Conservation (phyloP, 2,888 invertebrate genomes). For the Seladonia tumulorum region DNA sequence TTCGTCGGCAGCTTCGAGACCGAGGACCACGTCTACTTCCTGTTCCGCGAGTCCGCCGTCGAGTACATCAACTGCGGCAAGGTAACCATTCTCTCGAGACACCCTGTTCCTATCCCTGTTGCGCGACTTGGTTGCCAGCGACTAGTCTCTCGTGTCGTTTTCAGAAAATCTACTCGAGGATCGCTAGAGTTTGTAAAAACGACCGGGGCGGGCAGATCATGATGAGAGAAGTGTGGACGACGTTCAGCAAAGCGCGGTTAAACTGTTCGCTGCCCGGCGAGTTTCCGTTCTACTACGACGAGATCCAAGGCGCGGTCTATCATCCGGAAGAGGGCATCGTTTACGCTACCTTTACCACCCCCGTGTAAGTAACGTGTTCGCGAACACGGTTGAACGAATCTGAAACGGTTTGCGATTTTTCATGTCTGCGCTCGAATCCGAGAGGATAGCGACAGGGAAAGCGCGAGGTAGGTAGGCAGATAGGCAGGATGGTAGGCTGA, state of each 20-base stretch:
- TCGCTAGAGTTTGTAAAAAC: conserved; percentile 96
- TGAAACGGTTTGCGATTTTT: conserved; percentile 15
- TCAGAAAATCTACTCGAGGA: conserved; percentile 94
- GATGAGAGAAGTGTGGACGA: conserved; percentile 95
- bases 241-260: conserved; percentile 93
- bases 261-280: conserved; percentile 94
- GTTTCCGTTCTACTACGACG: conserved; percentile 94
- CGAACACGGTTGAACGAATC: not conserved
- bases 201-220: conserved; percentile 92
- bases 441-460: not conserved
- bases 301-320: conserved; percentile 94
- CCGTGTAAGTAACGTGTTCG: conserved; percentile 85
- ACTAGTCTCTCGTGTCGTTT: no score
- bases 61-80: conserved; percentile 98
- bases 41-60: conserved; percentile 95
- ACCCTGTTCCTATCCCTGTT: no score
- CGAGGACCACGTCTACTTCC: conserved; percentile 94
- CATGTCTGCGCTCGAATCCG: conserved; percentile 31
- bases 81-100: conserved; percentile 84
- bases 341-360: conserved; percentile 94
- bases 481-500: no score
- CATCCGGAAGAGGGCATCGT: conserved; percentile 91
- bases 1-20: conserved; percentile 97
- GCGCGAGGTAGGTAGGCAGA: not conserved
- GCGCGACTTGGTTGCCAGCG: not conserved